phyloP scores from a whole-genome alignment of 1,140 invertebrate genomes.

The Drosophila ananassae region DNA sequence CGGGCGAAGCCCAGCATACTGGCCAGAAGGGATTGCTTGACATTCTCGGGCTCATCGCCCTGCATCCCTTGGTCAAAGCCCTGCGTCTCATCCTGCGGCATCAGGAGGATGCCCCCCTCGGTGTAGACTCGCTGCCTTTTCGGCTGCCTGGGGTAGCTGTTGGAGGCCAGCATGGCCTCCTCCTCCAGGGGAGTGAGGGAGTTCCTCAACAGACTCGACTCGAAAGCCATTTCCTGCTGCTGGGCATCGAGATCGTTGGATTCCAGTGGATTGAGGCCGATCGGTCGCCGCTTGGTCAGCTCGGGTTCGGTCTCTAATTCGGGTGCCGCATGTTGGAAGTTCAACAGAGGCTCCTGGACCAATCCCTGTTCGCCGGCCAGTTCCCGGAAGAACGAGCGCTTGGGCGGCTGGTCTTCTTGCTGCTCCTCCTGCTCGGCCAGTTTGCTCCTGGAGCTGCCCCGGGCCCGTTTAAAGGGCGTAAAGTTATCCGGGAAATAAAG shows the following conservation, averaged over 20 bases:
- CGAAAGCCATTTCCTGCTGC: constrained; percentile 62
- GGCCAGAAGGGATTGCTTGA: constrained; percentile 67
- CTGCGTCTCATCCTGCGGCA: constrained; percentile 67
- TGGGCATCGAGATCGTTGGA: constrained; percentile 34
- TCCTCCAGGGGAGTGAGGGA: constrained; percentile 77
- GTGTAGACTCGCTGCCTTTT: constrained; percentile 85
- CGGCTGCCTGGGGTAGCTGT: constrained; percentile 54
- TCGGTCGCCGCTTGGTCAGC: constrained; percentile 57
- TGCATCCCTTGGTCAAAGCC: constrained; percentile 48
- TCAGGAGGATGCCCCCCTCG: constrained; percentile 87
- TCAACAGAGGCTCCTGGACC: constrained; percentile 49
- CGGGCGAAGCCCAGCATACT: constrained; percentile 90
- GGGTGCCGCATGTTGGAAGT: constrained; percentile 12
- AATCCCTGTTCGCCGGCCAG: constrained; percentile 69
- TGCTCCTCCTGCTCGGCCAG: not conserved
- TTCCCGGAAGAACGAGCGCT: constrained; percentile 76
- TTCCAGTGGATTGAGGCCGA: constrained; percentile 23
- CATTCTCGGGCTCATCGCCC: constrained; percentile 79
- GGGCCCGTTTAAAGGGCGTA: constrained; percentile 62
- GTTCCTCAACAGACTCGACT: constrained; percentile 64
- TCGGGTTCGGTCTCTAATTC: constrained; percentile 36
- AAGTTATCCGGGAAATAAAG: constrained; percentile 78
- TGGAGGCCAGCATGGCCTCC: constrained; percentile 78
- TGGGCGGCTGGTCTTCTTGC: constrained; percentile 8
- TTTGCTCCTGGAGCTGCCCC: constrained; percentile 16